Base-by-base conservation (phyloP, 2,113 vertebrate species). In the Halichoeres trimaculatus region DNA sequence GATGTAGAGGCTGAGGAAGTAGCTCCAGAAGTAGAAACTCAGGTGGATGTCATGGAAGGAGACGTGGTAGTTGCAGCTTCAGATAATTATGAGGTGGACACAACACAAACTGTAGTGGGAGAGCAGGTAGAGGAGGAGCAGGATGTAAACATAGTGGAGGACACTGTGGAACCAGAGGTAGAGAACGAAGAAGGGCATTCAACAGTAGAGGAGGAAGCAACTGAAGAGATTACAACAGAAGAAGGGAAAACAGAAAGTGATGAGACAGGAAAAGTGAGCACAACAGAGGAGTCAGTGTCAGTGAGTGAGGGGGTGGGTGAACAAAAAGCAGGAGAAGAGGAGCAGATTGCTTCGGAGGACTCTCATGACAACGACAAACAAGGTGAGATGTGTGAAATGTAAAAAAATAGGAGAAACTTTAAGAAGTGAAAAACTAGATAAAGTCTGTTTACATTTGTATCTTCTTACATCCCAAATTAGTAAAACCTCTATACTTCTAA, bases 331-430 rank as follows among this genome's bases (percentile, higher is more conserved):
- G 81, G 35, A 58, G 79, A 64, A 57, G 74, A 86, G 57, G 70
- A 81, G 14, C 70, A 76, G 54, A 35, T 35, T 24, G 16, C 55
- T 23, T 20, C n/a, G 34, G 79, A 82, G 66, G 78, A 65, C 14
- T 57, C 79, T 48, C 54, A 66, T 17, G 35, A 81, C 59, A 64
- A 58, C 26, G 67, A 81, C 36, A 71, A 84, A 60, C 71, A 77
- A 87, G 91, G 92, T 93, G 83, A 91, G 89, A 81, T 55, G 13
- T 73, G 19, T 24, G 10, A 56, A 20, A 55, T 40, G 30, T 30
- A 30, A 45, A 19, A 17, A 19, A 45, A 45, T 5, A 19, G 43
- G 43, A 43, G 16, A 14, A 43, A 43, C 30, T 54, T 13, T 2
- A 1, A 8, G 16, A 7, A 36, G 24, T 6, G 14, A 38, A 45